These are phyloP conservation scores for Pocillopora grandis DNA, from an alignment of 92 coral and sea anemone species.

Conservation along the genomic window DNA sequence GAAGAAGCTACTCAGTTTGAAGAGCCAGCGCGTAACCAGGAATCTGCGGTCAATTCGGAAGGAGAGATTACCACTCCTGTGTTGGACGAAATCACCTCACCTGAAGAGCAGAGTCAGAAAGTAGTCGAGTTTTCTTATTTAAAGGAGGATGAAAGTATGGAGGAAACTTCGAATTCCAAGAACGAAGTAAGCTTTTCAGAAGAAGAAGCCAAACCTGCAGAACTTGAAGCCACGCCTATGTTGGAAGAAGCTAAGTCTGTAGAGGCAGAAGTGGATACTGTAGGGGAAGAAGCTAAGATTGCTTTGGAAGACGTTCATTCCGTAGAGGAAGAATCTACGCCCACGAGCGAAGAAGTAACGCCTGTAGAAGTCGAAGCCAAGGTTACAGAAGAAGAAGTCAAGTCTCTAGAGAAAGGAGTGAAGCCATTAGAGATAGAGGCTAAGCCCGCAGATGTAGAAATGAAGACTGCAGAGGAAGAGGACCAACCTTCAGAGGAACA, in stretches of 20 bases:
- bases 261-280: no score
- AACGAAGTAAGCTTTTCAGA: no score
- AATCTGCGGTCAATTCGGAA: conserved; percentile 6
- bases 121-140: not conserved
- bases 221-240: no score
- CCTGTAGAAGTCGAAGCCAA: not conserved
- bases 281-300: no score
- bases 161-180: not conserved
- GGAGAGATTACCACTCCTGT: conserved; percentile 12
- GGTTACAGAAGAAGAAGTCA: no score
- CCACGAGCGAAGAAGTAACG: not conserved
- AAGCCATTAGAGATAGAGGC: no score
- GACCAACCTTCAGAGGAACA: no score
- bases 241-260: no score
- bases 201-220: no score
- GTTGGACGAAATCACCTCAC: conserved; percentile 4
- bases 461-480: no score
- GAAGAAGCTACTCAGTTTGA: not conserved
- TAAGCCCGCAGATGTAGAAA: no score
- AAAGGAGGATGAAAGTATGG: conserved; percentile 7
- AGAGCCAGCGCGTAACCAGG: conserved; percentile 12
- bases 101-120: not conserved
- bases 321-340: not conserved
- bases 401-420: no score
- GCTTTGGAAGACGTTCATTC: not conserved